Evolutionary conservation across 2,113 vertebrate species (phyloP).

Genomic region (Drymodes brunneopygia): DNA sequence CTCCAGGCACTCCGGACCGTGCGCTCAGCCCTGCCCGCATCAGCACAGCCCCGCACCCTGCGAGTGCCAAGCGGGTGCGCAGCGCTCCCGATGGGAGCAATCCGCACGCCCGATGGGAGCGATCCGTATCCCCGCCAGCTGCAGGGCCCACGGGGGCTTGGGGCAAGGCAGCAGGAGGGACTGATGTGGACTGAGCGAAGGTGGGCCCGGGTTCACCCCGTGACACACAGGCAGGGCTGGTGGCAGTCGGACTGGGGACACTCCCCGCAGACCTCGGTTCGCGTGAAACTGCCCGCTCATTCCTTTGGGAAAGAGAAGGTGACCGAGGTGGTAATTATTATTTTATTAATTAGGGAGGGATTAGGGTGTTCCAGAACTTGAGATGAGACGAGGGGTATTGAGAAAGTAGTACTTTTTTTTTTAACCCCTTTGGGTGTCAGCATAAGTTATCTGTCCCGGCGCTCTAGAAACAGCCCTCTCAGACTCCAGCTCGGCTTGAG

Average conservation of each 20-base stretch:
- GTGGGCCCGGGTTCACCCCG: background rate
- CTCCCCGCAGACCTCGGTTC: background rate
- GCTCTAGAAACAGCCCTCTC: background rate
- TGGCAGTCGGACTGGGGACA: background rate
- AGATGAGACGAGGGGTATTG: background rate
- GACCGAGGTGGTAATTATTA: background rate
- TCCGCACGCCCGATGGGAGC: background rate
- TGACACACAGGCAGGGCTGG: background rate
- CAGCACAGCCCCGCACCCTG: background rate
- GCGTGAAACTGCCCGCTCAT: background rate
- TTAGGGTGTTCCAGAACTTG: background rate
- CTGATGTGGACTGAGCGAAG: background rate
- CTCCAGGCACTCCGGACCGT: background rate
- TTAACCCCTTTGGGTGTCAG: background rate
- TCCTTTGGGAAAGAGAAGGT: background rate
- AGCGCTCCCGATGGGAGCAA: fast-evolving
- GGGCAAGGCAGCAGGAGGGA: background rate
- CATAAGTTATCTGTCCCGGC: fast-evolving
- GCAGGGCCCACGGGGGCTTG: background rate
- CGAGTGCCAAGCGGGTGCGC: background rate
- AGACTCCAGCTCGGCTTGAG: background rate
- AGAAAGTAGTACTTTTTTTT: background rate
- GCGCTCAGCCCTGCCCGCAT: background rate
- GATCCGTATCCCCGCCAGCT: background rate
- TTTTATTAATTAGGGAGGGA: background rate